Evolutionary conservation across 2,113 vertebrate species (phyloP).

Genomic region (Daubentonia madagascariensis): DNA sequence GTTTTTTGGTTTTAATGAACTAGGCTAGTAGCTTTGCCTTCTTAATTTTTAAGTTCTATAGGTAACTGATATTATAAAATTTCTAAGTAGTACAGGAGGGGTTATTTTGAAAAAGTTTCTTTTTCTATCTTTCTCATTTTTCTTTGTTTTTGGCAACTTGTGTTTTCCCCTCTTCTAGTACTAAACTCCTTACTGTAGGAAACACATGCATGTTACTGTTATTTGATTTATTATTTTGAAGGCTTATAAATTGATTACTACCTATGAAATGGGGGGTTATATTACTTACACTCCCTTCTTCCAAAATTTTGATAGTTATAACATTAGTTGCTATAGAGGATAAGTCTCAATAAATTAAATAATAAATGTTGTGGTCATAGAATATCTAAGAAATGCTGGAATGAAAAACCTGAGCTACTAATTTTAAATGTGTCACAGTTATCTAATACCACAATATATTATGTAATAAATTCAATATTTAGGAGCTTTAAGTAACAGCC

Average conservation of each 20-base stretch:
- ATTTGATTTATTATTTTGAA: background rate
- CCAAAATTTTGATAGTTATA: background rate
- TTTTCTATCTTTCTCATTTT: background rate
- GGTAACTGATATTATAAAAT: background rate
- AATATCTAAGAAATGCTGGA: background rate
- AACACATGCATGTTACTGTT: background rate
- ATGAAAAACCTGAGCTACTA: background rate
- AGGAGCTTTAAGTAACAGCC: background rate
- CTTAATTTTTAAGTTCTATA: background rate
- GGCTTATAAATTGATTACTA: background rate
- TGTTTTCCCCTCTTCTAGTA: background rate
- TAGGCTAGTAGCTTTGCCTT: background rate
- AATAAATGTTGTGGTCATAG: background rate
- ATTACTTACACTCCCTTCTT: background rate
- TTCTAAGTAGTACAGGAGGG: background rate
- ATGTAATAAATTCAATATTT: background rate
- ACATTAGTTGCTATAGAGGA: background rate
- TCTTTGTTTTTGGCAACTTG: background rate
- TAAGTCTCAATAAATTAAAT: background rate
- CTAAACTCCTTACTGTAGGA: background rate
- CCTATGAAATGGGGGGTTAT: background rate
- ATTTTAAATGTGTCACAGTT: background rate
- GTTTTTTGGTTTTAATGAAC: background rate
- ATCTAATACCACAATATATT: background rate
- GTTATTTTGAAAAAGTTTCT: background rate